Base-by-base conservation (phyloP, 2,113 vertebrate genomes). In the Laterallus jamaicensis region DNA sequence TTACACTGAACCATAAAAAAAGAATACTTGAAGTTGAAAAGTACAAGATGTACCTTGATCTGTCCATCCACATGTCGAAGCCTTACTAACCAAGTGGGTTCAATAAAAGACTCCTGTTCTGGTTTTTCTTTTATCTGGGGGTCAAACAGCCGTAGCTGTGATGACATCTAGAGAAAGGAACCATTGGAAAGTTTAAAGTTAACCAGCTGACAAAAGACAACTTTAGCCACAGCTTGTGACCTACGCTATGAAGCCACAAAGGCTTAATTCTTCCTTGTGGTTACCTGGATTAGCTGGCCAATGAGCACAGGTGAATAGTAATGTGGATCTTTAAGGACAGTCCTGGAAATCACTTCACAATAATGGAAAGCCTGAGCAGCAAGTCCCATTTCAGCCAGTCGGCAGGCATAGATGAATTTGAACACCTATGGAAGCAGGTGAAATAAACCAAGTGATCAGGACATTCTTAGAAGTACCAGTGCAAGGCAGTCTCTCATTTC, bases 321-420 rank as follows among this genome's bases (percentile, higher is more conserved):
- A 15, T 94, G 97, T 0, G 99, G 99, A 70, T 98, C 98, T 32
- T 60, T 88, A n/a, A 99, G 98, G 82, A 99, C 67, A 22, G 97
- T 98, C 94, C 93, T 98, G n/a, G 99, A 98, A 55, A 99, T 99
- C n/a, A 99, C 99, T 95, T 99, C 99, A 52, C 99, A 99, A 93
- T 99, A 99, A 91, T 99, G 99, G 90, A 99, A 99, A 76, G 99
- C 99, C 93, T 99, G 99, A 6, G 99, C 98, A 39, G 98, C 98
- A 2, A 99, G 98, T 10, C 99, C 99, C 68, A 98, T 96, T 91
- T 99, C 99, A 18, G 99, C 99, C 92, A 99, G 97, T 19, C 99
- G 98, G 92, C 99, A 99, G 28, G 99, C 98, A 58, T 99, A 99
- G 97, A 99, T 98, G 97, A 99, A 99, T 85, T 99, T 99, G 91